Evolutionary conservation across 2,113 vertebrate genomes (phyloP), one percentile per base, ranked within the genome.

Genomic region (Nycticebus coucang): DNA sequence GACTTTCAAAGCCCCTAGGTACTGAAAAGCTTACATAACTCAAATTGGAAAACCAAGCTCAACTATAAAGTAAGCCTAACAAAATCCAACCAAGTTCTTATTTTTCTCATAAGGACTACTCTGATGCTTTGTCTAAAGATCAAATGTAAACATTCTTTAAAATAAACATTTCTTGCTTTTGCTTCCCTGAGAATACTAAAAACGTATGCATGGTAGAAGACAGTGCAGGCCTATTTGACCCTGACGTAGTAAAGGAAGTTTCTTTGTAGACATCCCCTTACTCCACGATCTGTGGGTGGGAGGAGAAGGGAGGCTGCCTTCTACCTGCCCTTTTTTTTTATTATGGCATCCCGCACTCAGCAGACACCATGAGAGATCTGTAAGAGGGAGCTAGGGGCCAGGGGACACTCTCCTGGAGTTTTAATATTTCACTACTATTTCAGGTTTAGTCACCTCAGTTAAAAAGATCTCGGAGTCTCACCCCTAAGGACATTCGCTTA

Each of bases 61-160:
- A 53, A 45, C 28, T 66, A 26, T 33, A 45, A 94, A 87, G 18
- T 17, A 71, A 78, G 35, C n/a, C 53, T 60, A 68, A 53, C 55
- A 88, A 96, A 64, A 19, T 45, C 35, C 28, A 72, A 53, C 6
- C 86, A 50, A 74, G 12, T 71, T 37, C 57, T 91, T 80, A 22
- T 55, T 84, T 84, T 94, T 75, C 80, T 94, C 28, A 37, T 45
- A 59, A n/a, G 69, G 33, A 69, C 71, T 74, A 19, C 5, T 33
- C 86, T n/a, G 28, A 81, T 35, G 66, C 53, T 92, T 86, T 75
- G 77, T 80, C 66, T 93, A 89, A 95, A 53, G 35, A 79, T 64
- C 37, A 93, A 83, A 79, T 64, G 55, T 59, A 57, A 91, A 77
- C 84, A n/a, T 30, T 71, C 7, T 55, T 69, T 74, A 33, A 87